Base-by-base conservation (phyloP, 2,113 vertebrate genomes). In the Chionis minor region DNA sequence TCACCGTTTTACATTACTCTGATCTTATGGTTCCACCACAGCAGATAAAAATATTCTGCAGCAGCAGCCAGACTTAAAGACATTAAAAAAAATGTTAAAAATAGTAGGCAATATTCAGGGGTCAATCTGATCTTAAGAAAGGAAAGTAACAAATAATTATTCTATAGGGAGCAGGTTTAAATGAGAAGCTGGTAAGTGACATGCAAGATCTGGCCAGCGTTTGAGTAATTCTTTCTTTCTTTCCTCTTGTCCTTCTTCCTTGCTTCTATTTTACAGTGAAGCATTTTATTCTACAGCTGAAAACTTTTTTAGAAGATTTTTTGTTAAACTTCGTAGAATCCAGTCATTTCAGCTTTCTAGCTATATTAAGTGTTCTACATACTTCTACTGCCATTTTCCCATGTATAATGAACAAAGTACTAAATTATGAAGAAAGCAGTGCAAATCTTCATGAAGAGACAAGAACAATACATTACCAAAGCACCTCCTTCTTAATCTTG, bases 301-400 rank as follows among this genome's bases (percentile, higher is more conserved):
- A 82, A 75, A 26, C 1, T 2, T 23, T 49, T 52, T 12, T 0
- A 1, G 24, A 65, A 54, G 0, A 32, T 30, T 45, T 7, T 58
- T 67, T 66, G 7, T 66, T 66, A 59, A 90, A 67, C 8, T 33
- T 47, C 32, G 40, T 44, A 59, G 14, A 73, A 74, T 35, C 4
- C 4, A 42, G 59, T 80, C 1, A 28, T 70, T 80, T 86, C 27
- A n/a, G 4, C 20, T 82, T 45, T 75, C 38, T 61, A 49, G 14
- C n/a, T 56, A 23, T 18, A 35, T 61, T 38, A 75, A 65, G 8
- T 61, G 1, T 56, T 77, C 22, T 19, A 14, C 9, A 2, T 54
- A 55, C 38, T 63, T 59, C 44, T 58, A 54, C 18, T 66, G 20
- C 38, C 35, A 42, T 55, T 65, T 75, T 10, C 8, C 9, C 32